Evolutionary conservation across 2,797 vertebrate genomes (phyloP).

Genomic region (Chrosomus eos): DNA sequence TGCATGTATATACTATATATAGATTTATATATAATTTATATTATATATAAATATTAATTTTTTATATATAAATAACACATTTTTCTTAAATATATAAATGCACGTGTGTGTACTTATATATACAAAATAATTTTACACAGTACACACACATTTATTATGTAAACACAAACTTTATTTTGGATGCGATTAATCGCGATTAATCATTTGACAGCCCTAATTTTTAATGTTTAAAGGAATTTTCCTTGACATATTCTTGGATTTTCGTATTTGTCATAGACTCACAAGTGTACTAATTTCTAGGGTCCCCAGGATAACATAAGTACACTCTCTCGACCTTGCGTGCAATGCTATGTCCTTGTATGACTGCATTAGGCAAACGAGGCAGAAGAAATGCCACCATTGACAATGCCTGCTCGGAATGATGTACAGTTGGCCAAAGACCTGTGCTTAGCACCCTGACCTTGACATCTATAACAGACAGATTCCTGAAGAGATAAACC

Average conservation of each 20-base stretch:
- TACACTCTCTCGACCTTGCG: slow-evolving; percentile 18
- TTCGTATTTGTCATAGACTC: not conserved
- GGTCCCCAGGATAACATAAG: not conserved
- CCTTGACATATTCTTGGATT: not conserved
- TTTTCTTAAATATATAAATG: too few species aligned
- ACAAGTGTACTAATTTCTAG: not conserved
- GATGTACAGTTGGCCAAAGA: slow-evolving; percentile 56
- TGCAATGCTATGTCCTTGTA: not conserved
- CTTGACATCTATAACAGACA: slow-evolving; percentile 49
- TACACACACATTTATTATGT: too few species aligned
- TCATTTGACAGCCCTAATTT: too few species aligned
- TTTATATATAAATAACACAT: too few species aligned
- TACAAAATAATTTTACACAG: too few species aligned
- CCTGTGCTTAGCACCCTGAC: slow-evolving; percentile 53
- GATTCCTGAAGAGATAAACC: slow-evolving; percentile 21
- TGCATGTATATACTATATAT: too few species aligned
- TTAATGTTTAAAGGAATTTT: not conserved
- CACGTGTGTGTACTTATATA: too few species aligned
- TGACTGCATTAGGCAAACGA: slow-evolving; percentile 18
- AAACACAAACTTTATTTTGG: too few species aligned
- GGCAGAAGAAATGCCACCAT: slow-evolving; percentile 16
- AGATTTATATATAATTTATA: too few species aligned
- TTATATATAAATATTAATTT: too few species aligned
- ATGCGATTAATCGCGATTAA: too few species aligned
- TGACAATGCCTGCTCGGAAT: slow-evolving; percentile 52